Evolutionary conservation across 2,797 vertebrate species (phyloP), one percentile per base, ranked within the genome.

Genomic region (Glyptemys insculpta): DNA sequence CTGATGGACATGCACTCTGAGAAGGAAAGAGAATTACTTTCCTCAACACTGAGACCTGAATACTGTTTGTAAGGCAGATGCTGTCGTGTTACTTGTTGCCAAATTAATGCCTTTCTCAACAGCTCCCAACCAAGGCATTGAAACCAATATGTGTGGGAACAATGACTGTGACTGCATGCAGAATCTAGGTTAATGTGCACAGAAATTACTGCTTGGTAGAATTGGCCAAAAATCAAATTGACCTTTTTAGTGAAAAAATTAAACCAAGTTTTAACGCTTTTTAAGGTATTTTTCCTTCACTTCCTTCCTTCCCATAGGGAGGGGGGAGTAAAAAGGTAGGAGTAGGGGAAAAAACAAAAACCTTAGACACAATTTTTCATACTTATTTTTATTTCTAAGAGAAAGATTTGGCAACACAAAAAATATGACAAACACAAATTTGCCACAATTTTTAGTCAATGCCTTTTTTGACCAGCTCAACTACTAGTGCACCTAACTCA

Each of bases 201-300:
- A 65, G 62, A 65, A 65, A 65, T 65, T 4, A 65, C 34, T 14
- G 23, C 72, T 44, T 14, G 8, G 37, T 6, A 10, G 52, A 6
- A 34, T 29, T 68, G 57, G 21, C 14, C 50, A 82, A 44, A 44
- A 4, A 2, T 0, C 0, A 1, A 5, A 16, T 12, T 80, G 29
- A 27, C 10, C 0, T 1, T 50, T 80, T 83, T 25, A 49, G 41
- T n/a, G 16, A 52, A 54, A 65, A 44, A 4, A 9, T 18, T 65
- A 11, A 37, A 34, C 50, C 21, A 34, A 81, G 25, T 41, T 54
- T 41, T 82, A 18, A 47, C 6, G 11, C 6, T 56, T 44, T 81
- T 56, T 11, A 31, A 16, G 37, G 27, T 11, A 8, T 52, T 29
- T 82, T 59, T 6, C 6, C 16, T 25, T 81, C 29, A 6, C 25